Base-by-base conservation (phyloP, 2,113 vertebrate genomes). In the Psammodynastes pulverulentus region DNA sequence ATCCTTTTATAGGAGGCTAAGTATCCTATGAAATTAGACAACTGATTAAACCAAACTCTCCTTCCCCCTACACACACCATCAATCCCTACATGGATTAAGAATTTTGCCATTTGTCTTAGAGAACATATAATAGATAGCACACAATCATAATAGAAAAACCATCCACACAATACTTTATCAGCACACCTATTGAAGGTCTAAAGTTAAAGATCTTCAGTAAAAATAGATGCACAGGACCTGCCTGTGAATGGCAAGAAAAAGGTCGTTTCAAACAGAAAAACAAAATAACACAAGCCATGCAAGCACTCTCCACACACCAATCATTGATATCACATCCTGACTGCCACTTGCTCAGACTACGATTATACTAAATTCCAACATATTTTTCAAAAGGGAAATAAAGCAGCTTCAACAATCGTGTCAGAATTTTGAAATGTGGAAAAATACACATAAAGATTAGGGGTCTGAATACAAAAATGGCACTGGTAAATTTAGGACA, bases 331-430 rank as follows among this genome's bases (percentile, higher is more conserved):
- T 97, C 97, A 97, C 97, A 98, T 97, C 96, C 94, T 91, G 94
- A 94, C 95, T 97, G 94, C 95, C 97, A 96, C 97, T 97, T 97
- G 96, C 97, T 97, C 98, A 98, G 97, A 97, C 97, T 94, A 91
- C 97, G 97, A 97, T 94, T 96, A 97, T 94, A 97, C 96, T 95
- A 95, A 92, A 97, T 97, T 97, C 96, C 94, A 97, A 95, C 97
- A 96, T 97, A 96, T 96, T 94, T 94, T 96, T 96, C 93, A 94
- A 98, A 96, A 97, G 96, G 96, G 95, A 95, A 96, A 97, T 94
- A 94, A 98, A 99, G 99, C 98, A 99, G 98, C 98, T 98, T 98
- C 97, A 97, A 97, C 48, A 97, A 96, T 97, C 97, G 97, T 97
- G 97, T 98, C 97, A 98, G 97, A 97, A 98, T 97, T 98, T 94